Conservation (phyloP, 2,888 invertebrate genomes). For the Schizaphis graminum region DNA sequence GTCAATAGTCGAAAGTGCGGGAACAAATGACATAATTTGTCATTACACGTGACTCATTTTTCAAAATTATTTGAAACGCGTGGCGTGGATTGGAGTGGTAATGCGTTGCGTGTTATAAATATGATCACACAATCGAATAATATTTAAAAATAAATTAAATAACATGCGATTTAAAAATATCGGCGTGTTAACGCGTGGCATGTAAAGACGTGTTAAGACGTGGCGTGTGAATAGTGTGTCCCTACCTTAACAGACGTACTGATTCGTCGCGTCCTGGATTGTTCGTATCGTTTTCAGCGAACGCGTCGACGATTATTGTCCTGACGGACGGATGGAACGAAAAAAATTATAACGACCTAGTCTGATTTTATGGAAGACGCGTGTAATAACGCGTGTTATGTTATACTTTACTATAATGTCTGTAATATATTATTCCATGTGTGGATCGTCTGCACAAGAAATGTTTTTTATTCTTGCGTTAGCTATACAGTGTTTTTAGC, state of each 20-base stretch:
- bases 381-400: not conserved
- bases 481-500: not conserved
- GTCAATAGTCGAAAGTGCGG: not conserved
- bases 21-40: not conserved
- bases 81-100: slow-evolving; percentile 5
- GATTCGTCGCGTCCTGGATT: not conserved
- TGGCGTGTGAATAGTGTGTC: no score
- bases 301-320: not conserved
- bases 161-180: slow-evolving; percentile 37
- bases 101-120: not conserved
- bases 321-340: not conserved
- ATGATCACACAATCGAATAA: slow-evolving; percentile 10
- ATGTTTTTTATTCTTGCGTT: not conserved
- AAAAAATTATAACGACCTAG: not conserved
- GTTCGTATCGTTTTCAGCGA: not conserved
- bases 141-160: not conserved
- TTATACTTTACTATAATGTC: not conserved
- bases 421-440: not conserved
- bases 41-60: not conserved
- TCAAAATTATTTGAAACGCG: slow-evolving; percentile 29
- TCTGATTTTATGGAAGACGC: not conserved
- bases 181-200: slow-evolving; percentile 42
- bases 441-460: not conserved
- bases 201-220: slow-evolving; percentile 44
- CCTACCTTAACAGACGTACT: not conserved